phyloP scores from a whole-genome alignment of 2,888 invertebrate genomes.

The Nemapogon koenigi region DNA sequence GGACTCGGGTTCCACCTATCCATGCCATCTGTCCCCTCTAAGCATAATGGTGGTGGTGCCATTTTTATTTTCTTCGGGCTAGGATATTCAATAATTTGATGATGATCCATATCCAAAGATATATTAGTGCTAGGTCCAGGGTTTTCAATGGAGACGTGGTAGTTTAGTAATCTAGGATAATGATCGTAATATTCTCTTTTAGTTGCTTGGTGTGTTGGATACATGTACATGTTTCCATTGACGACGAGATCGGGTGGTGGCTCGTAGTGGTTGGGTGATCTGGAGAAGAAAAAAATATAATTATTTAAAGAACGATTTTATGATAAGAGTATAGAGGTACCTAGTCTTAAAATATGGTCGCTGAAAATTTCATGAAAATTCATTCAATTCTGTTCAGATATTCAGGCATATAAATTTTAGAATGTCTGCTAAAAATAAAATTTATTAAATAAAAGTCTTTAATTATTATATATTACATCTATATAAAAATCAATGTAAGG shows the following conservation, averaged over 20 bases:
- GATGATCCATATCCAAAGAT: constrained; percentile 1
- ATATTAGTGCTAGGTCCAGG: background rate
- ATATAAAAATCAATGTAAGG: no score
- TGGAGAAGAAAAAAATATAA: constrained; percentile 24
- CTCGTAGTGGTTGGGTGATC: constrained; percentile 56
- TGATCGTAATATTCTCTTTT: constrained; percentile 56
- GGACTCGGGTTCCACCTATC: constrained; percentile 88
- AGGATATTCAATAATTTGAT: constrained; percentile 34
- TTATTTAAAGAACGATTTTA: no score
- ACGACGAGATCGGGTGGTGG: constrained; percentile 40
- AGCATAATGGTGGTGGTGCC: constrained; percentile 28
- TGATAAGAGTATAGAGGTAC: no score
- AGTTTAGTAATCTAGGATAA: constrained; percentile 33
- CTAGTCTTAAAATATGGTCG: no score
- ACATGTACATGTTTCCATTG: constrained; percentile 53
- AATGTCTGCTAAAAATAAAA: no score
- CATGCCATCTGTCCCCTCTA: constrained; percentile 73
- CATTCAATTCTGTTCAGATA: no score
- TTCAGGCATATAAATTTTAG: no score
- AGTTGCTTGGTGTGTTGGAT: constrained; percentile 32
- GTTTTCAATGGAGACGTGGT: constrained; percentile 20
- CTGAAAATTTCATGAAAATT: no score
- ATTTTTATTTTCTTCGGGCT: constrained; percentile 45
- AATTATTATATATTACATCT: no score
- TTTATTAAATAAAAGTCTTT: no score